Percentiles rank a stretch among this genome's conserved stretches.
These are phyloP conservation scores for Galerucella pusilla DNA, from an alignment of 2,888 invertebrate species.

Conservation along the genomic window DNA sequence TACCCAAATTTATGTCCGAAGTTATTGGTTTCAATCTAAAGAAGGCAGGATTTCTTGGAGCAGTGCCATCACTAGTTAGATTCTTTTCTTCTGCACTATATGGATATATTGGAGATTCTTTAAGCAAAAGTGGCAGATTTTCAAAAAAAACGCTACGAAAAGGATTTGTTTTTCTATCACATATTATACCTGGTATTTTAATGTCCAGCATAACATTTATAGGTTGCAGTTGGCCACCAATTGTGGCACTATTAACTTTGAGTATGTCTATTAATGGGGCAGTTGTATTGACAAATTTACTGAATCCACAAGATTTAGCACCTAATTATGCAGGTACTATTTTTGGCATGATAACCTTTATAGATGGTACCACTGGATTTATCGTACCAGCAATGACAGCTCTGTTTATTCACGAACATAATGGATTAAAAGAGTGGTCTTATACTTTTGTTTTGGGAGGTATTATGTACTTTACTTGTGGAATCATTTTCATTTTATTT, in stretches of 20 bases:
- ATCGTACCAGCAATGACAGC: slow-evolving; percentile 51
- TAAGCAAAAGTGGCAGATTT: slow-evolving; percentile 45
- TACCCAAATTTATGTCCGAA: slow-evolving; percentile 51
- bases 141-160: slow-evolving; percentile 49
- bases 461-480: slow-evolving; percentile 20
- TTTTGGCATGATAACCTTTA: slow-evolving; percentile 54
- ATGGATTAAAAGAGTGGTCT: slow-evolving; percentile 33
- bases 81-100: slow-evolving; percentile 50
- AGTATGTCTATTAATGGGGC: slow-evolving; percentile 55
- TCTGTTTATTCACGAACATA: slow-evolving; percentile 43
- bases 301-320: slow-evolving; percentile 55
- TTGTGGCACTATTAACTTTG: slow-evolving; percentile 48
- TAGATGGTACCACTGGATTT: slow-evolving; percentile 54
- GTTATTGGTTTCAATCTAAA: slow-evolving; percentile 51
- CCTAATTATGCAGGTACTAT: slow-evolving; percentile 56
- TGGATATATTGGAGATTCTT: slow-evolving; percentile 51
- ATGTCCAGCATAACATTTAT: slow-evolving; percentile 55
- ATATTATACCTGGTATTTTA: slow-evolving; percentile 68
- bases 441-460: slow-evolving; percentile 35
- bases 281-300: slow-evolving; percentile 52
- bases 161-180: slow-evolving; percentile 63
- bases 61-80: slow-evolving; percentile 52
- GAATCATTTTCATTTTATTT: slow-evolving; percentile 35
- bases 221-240: slow-evolving; percentile 46
- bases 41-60: slow-evolving; percentile 51